Conservation (phyloP, 2,888 invertebrate species). For the Orgyia antiqua region DNA sequence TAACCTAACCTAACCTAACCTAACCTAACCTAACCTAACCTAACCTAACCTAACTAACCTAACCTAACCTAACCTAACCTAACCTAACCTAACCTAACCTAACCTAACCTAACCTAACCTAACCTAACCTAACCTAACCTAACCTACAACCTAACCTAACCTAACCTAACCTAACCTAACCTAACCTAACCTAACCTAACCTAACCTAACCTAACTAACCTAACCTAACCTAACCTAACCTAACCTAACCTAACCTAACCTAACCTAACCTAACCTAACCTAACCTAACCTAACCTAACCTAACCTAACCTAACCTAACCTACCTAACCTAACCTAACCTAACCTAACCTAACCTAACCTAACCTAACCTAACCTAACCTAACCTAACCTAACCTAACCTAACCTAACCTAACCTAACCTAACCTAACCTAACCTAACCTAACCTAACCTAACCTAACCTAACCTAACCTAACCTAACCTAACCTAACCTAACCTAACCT, state of each 20-base stretch:
- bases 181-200: constrained; percentile 15
- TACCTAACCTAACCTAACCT: constrained; percentile 4
- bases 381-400: constrained; percentile 5
- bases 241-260: constrained; percentile 5
- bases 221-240: constrained; percentile 11
- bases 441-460: constrained; percentile 6
- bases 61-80: constrained; percentile 15
- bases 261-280: constrained; percentile 5
- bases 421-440: constrained; percentile 6
- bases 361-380: constrained; percentile 5
- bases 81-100: constrained; percentile 18
- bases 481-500: constrained; percentile 6
- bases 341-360: constrained; percentile 5
- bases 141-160: constrained; percentile 20
- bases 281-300: constrained; percentile 4
- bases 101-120: constrained; percentile 20
- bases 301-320: constrained; percentile 1
- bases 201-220: constrained; percentile 19
- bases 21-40: constrained; percentile 12
- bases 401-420: constrained; percentile 5
- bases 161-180: constrained; percentile 18
- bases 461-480: constrained; percentile 6
- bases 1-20: constrained; percentile 9
- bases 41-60: constrained; percentile 20
- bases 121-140: constrained; percentile 19